Percentiles rank a stretch among this genome's conserved stretches.
These are phyloP conservation scores for Atopsyche davidsoni DNA, from an alignment of 1,140 invertebrate genomes.

Conservation along the genomic window DNA sequence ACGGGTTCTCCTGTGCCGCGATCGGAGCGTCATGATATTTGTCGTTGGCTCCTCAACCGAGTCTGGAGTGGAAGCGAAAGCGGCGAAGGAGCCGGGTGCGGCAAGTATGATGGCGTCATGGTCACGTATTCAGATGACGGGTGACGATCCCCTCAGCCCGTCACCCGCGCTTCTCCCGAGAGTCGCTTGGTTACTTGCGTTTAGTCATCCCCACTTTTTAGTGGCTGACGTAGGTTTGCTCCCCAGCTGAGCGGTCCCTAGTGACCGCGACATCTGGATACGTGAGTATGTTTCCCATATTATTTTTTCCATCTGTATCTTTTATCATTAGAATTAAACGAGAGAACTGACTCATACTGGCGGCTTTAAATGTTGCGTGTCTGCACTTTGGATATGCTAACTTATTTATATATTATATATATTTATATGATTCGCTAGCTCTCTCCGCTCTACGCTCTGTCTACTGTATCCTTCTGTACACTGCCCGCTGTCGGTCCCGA, in stretches of 20 bases:
- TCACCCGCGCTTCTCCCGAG: too few species aligned
- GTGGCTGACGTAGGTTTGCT: not conserved
- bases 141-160: too few species aligned
- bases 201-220: too few species aligned
- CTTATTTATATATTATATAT: constrained; percentile 34
- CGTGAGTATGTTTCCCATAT: constrained; percentile 26
- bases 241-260: not conserved
- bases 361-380: constrained; percentile 54
- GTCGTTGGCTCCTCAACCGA: too few species aligned
- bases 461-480: constrained; percentile 30
- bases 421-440: constrained; percentile 28
- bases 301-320: constrained; percentile 18
- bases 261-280: constrained; percentile 27
- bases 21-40: too few species aligned
- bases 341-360: constrained; percentile 35
- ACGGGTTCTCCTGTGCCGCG: too few species aligned
- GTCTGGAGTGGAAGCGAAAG: too few species aligned
- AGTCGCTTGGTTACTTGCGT: too few species aligned
- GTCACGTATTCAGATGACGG: too few species aligned
- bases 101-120: too few species aligned
- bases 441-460: constrained; percentile 30
- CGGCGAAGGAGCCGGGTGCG: too few species aligned
- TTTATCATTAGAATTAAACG: constrained; percentile 24
- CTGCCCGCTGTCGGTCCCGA: constrained; percentile 21
- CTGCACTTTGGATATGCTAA: constrained; percentile 53